Percentiles rank a stretch among this genome's conserved stretches.
Conservation (phyloP, 1,140 invertebrate genomes). For the Eubasilissa regina region DNA sequence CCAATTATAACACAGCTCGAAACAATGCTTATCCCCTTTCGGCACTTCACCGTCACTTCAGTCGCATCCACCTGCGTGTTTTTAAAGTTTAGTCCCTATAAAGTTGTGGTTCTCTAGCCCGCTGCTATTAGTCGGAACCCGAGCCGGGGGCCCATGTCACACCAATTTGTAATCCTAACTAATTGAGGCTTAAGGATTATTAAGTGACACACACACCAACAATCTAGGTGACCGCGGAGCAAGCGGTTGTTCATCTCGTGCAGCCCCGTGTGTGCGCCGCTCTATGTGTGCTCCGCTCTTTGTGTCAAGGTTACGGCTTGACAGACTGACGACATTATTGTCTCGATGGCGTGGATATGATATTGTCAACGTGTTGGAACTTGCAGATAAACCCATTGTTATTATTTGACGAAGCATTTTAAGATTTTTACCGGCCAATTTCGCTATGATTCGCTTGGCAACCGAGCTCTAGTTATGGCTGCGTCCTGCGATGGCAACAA, state of each 20-base stretch:
- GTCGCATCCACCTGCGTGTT: neutral
- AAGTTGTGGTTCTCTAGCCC: conserved; percentile 1
- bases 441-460: no score
- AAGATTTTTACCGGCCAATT: no score
- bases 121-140: conserved; percentile 37
- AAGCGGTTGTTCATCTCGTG: conserved; percentile 12
- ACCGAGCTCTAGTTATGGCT: no score
- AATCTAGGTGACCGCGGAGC: conserved; percentile 29
- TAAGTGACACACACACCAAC: conserved; percentile 41
- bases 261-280: conserved; percentile 11
- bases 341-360: no score
- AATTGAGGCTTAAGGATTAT: conserved; percentile 55
- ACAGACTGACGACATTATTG: neutral
- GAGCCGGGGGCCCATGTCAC: conserved; percentile 53
- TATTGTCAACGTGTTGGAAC: no score
- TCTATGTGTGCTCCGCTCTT: conserved; percentile 6
- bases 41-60: neutral
- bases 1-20: neutral
- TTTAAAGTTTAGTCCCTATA: neutral
- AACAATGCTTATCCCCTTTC: neutral
- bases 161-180: conserved; percentile 58
- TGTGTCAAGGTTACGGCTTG: conserved; percentile 29
- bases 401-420: no score
- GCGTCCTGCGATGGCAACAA: no score
- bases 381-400: no score